Conservation (phyloP, 2,888 invertebrate species). For the Prosopocoilus inquinatus region DNA sequence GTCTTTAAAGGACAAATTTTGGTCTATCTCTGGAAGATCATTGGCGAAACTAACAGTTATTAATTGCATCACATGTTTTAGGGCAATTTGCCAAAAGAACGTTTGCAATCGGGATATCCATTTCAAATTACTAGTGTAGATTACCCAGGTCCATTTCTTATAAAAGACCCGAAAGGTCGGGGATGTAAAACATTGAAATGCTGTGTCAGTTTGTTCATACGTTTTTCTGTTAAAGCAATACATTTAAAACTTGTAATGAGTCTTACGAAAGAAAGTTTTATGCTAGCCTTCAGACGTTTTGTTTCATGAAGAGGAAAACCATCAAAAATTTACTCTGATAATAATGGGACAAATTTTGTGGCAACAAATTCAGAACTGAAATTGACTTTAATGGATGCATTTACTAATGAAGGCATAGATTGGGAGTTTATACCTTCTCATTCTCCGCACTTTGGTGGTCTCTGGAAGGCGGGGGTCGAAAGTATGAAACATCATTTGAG, state of each 20-base stretch:
- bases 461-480: slow-evolving; percentile 34
- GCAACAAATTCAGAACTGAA: slow-evolving; percentile 6
- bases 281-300: slow-evolving; percentile 21
- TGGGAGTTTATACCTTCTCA: no score
- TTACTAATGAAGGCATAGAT: slow-evolving; percentile 9
- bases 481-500: slow-evolving; percentile 31
- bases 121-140: slow-evolving; percentile 28
- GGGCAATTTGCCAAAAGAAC: slow-evolving; percentile 8
- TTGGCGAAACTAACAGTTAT: slow-evolving; percentile 20
- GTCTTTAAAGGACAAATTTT: slow-evolving; percentile 13
- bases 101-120: slow-evolving; percentile 8
- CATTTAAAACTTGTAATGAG: slow-evolving; percentile 27
- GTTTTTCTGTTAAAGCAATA: slow-evolving; percentile 24
- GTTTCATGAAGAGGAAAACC: slow-evolving; percentile 20
- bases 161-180: slow-evolving; percentile 10
- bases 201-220: slow-evolving; percentile 26
- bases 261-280: slow-evolving; percentile 22
- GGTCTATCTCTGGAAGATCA: neutral
- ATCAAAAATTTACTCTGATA: slow-evolving; percentile 18
- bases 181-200: slow-evolving; percentile 20
- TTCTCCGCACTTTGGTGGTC: no score
- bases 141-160: slow-evolving; percentile 20
- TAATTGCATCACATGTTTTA: slow-evolving; percentile 19
- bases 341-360: slow-evolving; percentile 23
- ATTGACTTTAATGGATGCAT: no score